A percentile compares a stretch with the other conserved stretches of the same genome.
Conservation (phyloP, 1,140 invertebrate genomes). For the Psix sp. region DNA sequence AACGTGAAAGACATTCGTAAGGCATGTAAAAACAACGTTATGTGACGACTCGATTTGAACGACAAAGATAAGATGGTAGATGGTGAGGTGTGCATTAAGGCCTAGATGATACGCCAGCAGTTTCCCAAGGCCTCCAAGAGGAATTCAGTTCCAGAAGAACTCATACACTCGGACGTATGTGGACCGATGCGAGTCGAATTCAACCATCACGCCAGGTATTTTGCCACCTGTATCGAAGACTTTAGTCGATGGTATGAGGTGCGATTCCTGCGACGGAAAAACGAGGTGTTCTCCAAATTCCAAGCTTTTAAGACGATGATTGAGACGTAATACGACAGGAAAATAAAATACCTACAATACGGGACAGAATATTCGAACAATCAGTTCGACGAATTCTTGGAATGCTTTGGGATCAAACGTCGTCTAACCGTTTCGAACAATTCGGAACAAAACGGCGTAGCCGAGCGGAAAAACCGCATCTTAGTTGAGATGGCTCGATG, state of each 20-base stretch:
- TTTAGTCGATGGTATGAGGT: slow-evolving; percentile 12
- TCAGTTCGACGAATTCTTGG: slow-evolving; percentile 35
- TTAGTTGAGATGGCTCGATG: slow-evolving; percentile 51
- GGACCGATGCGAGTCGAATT: slow-evolving; percentile 3
- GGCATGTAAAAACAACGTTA: slow-evolving; percentile 13
- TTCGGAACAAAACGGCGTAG: slow-evolving; percentile 74
- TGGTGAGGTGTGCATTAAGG: slow-evolving; percentile 15
- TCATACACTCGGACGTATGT: slow-evolving; percentile 13
- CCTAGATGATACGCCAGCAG: slow-evolving; percentile 45
- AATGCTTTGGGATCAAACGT: slow-evolving; percentile 39
- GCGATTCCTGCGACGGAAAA: slow-evolving; percentile 6
- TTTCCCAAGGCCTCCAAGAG: neutral
- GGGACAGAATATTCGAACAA: slow-evolving; percentile 48
- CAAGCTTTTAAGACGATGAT: slow-evolving; percentile 47
- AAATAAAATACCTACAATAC: slow-evolving; percentile 60
- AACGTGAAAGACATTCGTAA: slow-evolving; percentile 68
- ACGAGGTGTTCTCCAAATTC: slow-evolving; percentile 30
- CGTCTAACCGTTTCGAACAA: slow-evolving; percentile 13
- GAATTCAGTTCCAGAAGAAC: neutral
- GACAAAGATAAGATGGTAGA: slow-evolving; percentile 6
- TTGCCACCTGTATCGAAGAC: slow-evolving; percentile 17
- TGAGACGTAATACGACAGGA: slow-evolving; percentile 56
- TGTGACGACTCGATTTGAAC: slow-evolving; percentile 5
- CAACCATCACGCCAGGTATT: slow-evolving; percentile 2
- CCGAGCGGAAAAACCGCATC: slow-evolving; percentile 71